Evolutionary conservation across 1,140 invertebrate species (phyloP), one percentile per base, ranked within the genome.

Genomic region (Macrotrachela quadricornifera): DNA sequence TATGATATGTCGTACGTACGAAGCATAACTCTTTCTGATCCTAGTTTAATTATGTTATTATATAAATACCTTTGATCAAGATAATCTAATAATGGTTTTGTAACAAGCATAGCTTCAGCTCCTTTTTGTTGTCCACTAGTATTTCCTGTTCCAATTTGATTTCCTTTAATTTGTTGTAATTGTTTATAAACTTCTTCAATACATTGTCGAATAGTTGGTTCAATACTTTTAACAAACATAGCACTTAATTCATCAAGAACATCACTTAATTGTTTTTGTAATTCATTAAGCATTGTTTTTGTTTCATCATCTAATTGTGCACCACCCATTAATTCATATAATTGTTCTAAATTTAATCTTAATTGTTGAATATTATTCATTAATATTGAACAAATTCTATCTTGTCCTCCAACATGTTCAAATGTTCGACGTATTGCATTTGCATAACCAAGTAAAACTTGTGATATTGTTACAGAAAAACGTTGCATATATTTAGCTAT

Each of bases 311-410:
- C 91, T 39, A 99, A 66, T 64, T 75, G 85, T 57, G 87, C 80
- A 1, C 94, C 94, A 4, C 94, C 94, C 94, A 99, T 99, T 10
- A 87, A 85, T 69, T 96, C 88, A 68, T 95, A 99, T 80, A 97
- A 91, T 72, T 96, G 97, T 62, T 99, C 91, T 45, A 99, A 69
- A 71, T 97, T 90, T 1, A 99, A 90, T 59, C 94, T 74, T 39
- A 97, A 71, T 75, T 99, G 94, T 70, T 99, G 92, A 47, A 99
- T 94, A 68, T 99, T 99, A 71, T 99, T 99, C 88, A 99, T 97
- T 46, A 99, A 70, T 59, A 96, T 95, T 70, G 92, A 97, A 12
- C 45, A 46, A 12, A 55, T 41, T 46, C 45, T 38, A n/a, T 50
- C 48, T 50, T 49, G 42, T 6, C 15, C 30, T 0, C 42, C 30